Conservation (phyloP, 2,797 vertebrate species). For the Serranus cabrilla region DNA sequence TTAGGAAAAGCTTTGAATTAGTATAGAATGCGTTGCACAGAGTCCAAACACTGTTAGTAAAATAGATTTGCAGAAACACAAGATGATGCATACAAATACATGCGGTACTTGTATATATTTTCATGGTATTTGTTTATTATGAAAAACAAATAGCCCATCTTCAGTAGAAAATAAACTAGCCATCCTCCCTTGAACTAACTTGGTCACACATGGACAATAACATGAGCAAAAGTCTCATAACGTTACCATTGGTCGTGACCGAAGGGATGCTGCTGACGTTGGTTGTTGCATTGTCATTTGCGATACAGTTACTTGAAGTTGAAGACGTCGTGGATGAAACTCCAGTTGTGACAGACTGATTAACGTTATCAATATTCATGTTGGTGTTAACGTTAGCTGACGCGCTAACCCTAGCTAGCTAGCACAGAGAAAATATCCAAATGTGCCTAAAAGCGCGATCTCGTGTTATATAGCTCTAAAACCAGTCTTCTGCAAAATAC, state of each 20-base stretch:
- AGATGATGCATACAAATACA: too few species aligned
- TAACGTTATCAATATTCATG: constrained; percentile 83
- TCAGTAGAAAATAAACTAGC: not conserved
- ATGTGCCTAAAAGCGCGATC: not conserved
- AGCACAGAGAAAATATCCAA: constrained; percentile 28
- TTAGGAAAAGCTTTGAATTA: not conserved
- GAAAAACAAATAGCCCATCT: too few species aligned
- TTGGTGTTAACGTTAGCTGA: constrained; percentile 59
- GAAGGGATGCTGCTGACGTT: constrained; percentile 80
- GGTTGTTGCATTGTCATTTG: constrained; percentile 74
- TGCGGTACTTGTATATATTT: too few species aligned
- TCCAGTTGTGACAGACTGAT: constrained; percentile 78
- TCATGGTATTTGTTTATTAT: too few species aligned
- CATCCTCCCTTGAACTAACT: not conserved
- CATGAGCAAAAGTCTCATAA: constrained; percentile 25
- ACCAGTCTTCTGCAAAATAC: not conserved
- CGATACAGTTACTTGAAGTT: constrained; percentile 81
- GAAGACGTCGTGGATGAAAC: constrained; percentile 78
- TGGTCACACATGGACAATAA: constrained; percentile 8
- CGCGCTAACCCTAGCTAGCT: constrained; percentile 66
- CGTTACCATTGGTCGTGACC: constrained; percentile 77
- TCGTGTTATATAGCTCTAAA: not conserved
- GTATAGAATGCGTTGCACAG: too few species aligned
- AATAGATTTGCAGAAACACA: too few species aligned
- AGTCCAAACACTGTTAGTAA: too few species aligned